Evolutionary conservation across 2,888 invertebrate species (phyloP).

Genomic region (Amblyjoppa fuscipennis): DNA sequence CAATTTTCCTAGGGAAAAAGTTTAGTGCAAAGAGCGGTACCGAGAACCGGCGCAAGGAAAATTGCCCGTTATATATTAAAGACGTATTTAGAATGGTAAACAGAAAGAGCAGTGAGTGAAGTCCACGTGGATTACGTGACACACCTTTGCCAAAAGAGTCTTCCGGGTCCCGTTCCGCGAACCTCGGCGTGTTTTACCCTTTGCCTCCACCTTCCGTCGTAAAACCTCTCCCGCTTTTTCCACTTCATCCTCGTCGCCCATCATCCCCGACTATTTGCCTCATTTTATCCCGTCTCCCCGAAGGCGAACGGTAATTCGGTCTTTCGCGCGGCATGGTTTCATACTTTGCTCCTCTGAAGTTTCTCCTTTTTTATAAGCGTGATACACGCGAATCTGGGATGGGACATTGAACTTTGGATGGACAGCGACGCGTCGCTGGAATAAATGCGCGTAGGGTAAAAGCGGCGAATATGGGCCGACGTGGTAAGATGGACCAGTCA

Average conservation of each 20-base stretch:
- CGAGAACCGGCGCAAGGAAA: slow-evolving; percentile 67
- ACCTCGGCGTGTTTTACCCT: slow-evolving; percentile 59
- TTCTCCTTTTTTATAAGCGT: neutral
- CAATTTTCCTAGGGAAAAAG: slow-evolving; percentile 77
- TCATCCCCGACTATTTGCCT: slow-evolving; percentile 50
- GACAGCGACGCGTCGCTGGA: neutral
- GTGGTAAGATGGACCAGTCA: no score
- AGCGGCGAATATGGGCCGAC: no score
- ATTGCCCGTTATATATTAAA: slow-evolving; percentile 79
- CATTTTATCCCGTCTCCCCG: slow-evolving; percentile 41
- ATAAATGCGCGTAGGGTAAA: neutral
- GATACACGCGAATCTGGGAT: neutral
- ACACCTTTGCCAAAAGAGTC: slow-evolving; percentile 63
- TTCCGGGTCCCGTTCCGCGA: slow-evolving; percentile 69
- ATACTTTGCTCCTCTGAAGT: neutral
- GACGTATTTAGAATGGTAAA: slow-evolving; percentile 78
- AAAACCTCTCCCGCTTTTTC: slow-evolving; percentile 30
- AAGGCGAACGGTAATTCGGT: slow-evolving; percentile 53
- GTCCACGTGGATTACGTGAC: slow-evolving; percentile 72
- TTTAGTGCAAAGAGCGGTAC: slow-evolving; percentile 73
- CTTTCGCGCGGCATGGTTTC: slow-evolving; percentile 42
- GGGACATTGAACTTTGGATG: no score
- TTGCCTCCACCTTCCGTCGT: slow-evolving; percentile 31
- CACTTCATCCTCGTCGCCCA: slow-evolving; percentile 25
- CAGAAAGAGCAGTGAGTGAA: slow-evolving; percentile 71